phyloP scores from a whole-genome alignment of 2,797 vertebrate species.

The Cephalopachus bancanus region DNA sequence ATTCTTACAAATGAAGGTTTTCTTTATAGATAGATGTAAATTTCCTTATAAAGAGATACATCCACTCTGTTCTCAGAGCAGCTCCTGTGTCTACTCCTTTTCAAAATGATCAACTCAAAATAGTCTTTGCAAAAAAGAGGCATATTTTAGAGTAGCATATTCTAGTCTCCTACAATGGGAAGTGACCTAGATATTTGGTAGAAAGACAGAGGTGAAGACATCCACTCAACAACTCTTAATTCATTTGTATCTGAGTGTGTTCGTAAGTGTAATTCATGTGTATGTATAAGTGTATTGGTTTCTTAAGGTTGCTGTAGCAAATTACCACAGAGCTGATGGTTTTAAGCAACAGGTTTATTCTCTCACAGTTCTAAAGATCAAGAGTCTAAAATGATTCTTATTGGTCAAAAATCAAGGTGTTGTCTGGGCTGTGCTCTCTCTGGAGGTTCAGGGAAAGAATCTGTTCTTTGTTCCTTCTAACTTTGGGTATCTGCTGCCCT shows the following conservation, averaged over 20 bases:
- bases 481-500: rapidly evolving
- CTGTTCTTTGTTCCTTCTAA: too few species aligned
- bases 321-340: background rate
- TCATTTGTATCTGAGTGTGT: background rate
- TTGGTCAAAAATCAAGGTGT: background rate
- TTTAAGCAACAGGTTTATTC: background rate
- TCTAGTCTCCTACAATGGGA: background rate
- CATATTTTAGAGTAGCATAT: background rate
- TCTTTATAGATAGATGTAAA: background rate
- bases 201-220: background rate
- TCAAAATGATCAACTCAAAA: background rate
- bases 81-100: background rate
- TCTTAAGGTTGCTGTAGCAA: background rate
- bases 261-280: background rate
- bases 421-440: rapidly evolving
- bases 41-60: background rate
- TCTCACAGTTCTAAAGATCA: background rate
- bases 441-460: rapidly evolving
- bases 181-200: background rate
- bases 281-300: rapidly evolving
- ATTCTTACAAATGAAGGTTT: too few species aligned
- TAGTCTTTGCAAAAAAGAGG: background rate
- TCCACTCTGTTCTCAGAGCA: background rate
- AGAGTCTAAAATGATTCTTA: background rate
- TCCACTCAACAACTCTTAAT: too few species aligned